Evolutionary conservation across 1,140 invertebrate species (phyloP).

Genomic region (Nasonia vitripennis): DNA sequence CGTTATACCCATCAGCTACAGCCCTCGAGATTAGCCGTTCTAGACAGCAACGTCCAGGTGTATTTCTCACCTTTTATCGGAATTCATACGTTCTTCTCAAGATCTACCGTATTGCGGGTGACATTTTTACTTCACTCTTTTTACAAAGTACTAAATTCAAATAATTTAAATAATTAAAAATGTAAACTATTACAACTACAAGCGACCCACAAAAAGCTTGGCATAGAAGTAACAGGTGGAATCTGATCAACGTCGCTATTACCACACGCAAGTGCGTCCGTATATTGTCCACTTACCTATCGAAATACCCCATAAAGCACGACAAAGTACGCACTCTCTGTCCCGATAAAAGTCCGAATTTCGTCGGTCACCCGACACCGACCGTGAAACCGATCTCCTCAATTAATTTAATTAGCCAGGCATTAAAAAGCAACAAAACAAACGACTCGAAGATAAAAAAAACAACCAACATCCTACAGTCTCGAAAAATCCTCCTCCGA

Average conservation of each 20-base stretch:
- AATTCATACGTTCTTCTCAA: background rate
- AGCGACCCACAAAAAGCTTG: no score
- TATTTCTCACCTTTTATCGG: background rate
- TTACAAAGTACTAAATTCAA: background rate
- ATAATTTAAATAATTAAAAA: no score
- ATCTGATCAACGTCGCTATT: background rate
- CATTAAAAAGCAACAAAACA: background rate
- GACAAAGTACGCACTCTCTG: background rate
- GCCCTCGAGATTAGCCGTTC: slow-evolving; percentile 26
- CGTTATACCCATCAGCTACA: slow-evolving; percentile 27
- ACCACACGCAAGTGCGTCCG: background rate
- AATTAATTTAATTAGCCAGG: slow-evolving; percentile 43
- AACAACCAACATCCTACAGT: background rate
- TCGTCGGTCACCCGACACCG: background rate
- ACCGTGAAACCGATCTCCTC: slow-evolving; percentile 13
- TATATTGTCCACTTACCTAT: background rate
- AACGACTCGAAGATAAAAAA: background rate
- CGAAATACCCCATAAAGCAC: background rate
- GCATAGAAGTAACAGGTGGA: background rate
- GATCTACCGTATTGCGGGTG: background rate
- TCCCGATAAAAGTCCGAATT: background rate
- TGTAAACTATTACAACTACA: no score
- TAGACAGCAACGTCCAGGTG: background rate
- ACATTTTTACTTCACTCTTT: background rate
- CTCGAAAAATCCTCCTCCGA: background rate